These are phyloP conservation scores for Ardeotis arabs DNA, from an alignment of 2,113 vertebrate genomes.

Conservation along the genomic window DNA sequence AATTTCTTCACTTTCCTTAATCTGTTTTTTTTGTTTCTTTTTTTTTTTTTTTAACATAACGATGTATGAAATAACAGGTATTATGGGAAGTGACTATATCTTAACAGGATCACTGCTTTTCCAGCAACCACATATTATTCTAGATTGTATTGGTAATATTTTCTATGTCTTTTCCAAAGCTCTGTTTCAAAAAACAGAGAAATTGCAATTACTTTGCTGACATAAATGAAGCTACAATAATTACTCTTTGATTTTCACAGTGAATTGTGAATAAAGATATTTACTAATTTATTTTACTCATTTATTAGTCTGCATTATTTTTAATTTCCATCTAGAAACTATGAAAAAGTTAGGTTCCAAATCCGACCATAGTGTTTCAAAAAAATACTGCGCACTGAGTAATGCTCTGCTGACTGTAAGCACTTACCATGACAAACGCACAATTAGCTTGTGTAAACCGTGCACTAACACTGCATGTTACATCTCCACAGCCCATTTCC, in stretches of 20 bases:
- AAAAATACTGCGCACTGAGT: neutral
- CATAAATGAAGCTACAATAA: neutral
- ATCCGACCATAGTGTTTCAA: fast-evolving
- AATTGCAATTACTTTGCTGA: neutral
- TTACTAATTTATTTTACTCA: neutral
- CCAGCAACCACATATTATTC: neutral
- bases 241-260: neutral
- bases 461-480: neutral
- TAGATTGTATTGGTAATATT: neutral
- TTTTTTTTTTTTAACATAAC: neutral
- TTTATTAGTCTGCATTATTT: neutral
- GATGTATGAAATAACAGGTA: neutral
- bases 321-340: neutral
- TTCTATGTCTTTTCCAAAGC: neutral
- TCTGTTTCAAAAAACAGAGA: neutral
- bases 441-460: neutral
- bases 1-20: neutral
- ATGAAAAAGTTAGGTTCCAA: neutral
- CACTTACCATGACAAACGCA: neutral
- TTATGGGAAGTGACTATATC: neutral
- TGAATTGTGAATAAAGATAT: neutral
- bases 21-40: neutral
- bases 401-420: neutral
- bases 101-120: neutral
- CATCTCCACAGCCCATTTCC: neutral